Evolutionary conservation across 1,140 invertebrate species (phyloP).

Genomic region (Heliconius hewitsoni): DNA sequence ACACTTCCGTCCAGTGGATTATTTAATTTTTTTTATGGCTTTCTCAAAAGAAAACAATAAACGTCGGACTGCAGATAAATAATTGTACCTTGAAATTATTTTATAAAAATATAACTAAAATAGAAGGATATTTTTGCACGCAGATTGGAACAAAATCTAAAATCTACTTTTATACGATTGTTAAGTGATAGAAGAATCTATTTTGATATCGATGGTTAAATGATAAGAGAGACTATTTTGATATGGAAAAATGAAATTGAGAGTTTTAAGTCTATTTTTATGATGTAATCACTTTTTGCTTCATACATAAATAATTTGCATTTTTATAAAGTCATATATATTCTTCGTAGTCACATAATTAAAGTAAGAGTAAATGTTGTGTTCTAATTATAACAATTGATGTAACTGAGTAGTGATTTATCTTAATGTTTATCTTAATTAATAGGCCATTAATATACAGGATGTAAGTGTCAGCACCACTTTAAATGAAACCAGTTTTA

Average conservation of each 20-base stretch:
- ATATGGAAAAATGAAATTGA: slow-evolving; percentile 1
- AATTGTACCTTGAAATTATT: background rate
- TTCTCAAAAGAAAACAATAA: background rate
- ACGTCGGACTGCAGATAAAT: background rate
- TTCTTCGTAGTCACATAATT: background rate
- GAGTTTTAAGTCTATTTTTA: background rate
- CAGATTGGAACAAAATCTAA: background rate
- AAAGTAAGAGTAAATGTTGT: slow-evolving; percentile 4
- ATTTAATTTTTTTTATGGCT: background rate
- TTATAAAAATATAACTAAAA: slow-evolving; percentile 1
- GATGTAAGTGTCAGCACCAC: too few relatives aligned
- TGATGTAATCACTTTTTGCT: background rate
- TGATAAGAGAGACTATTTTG: slow-evolving; percentile 7
- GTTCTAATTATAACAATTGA: background rate
- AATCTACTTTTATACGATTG: background rate
- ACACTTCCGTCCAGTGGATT: slow-evolving; percentile 22
- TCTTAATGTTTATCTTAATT: background rate
- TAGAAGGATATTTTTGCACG: background rate
- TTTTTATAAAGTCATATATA: background rate
- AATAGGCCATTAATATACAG: background rate
- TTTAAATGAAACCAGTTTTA: too few relatives aligned
- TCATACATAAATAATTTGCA: background rate
- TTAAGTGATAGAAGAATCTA: slow-evolving; percentile 7
- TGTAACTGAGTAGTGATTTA: background rate
- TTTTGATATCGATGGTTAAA: slow-evolving; percentile 7